phyloP scores from a whole-genome alignment of 2,113 vertebrate genomes.

The Mungos mungo region DNA sequence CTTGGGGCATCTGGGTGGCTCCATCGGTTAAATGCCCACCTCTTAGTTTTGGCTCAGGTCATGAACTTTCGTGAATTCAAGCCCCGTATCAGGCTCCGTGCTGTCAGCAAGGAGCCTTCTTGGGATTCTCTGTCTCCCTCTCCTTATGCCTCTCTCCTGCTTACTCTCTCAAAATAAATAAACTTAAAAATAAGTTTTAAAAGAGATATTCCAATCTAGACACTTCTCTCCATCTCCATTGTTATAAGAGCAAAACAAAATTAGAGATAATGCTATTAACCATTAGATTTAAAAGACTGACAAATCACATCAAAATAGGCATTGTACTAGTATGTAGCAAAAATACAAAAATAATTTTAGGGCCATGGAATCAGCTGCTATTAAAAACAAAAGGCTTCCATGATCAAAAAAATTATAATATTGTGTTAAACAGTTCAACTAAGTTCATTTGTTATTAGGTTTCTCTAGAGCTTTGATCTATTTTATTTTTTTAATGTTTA shows the following conservation, averaged over 20 bases:
- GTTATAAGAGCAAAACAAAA: not conserved
- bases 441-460: not conserved
- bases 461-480: not conserved
- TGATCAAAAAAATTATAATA: not conserved
- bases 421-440: not conserved
- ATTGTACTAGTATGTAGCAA: not conserved
- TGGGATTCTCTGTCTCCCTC: too few relatives aligned
- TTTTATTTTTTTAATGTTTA: too few relatives aligned
- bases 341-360: not conserved
- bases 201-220: not conserved
- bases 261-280: not conserved
- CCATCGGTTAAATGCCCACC: too few relatives aligned
- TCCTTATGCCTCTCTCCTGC: too few relatives aligned
- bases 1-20: too few relatives aligned
- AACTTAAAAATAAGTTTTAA: too few relatives aligned
- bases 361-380: not conserved
- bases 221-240: not conserved
- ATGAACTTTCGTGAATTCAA: too few relatives aligned
- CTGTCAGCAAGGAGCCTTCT: too few relatives aligned
- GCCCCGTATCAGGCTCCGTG: too few relatives aligned
- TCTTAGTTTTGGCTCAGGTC: too few relatives aligned
- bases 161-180: too few relatives aligned
- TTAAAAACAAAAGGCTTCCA: not conserved
- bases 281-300: not conserved
- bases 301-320: not conserved